These are phyloP conservation scores for Tolypeutes matacus DNA, from an alignment of 2,797 vertebrate genomes.

Conservation along the genomic window DNA sequence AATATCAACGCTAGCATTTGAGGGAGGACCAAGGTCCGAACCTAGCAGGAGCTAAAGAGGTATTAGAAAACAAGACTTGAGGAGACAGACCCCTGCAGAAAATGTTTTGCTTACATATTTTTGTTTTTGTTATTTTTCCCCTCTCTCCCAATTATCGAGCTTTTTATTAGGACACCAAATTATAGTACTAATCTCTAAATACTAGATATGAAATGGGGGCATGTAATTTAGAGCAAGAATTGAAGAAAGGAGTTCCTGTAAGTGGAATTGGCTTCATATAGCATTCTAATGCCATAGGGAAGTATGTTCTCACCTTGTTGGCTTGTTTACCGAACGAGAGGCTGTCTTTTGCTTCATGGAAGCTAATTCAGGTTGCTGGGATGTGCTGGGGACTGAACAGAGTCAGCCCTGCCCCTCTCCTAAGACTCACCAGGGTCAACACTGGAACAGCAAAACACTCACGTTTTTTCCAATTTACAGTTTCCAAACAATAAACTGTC, in stretches of 20 bases:
- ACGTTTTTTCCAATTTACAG: neutral
- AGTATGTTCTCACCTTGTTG: neutral
- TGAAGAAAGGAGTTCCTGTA: conserved; percentile 58
- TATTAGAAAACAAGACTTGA: neutral
- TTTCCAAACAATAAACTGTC: neutral
- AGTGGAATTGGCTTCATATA: conserved; percentile 50
- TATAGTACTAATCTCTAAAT: conserved; percentile 42
- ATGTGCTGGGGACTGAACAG: neutral
- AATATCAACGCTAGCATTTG: neutral
- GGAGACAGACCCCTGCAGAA: neutral
- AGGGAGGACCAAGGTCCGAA: neutral
- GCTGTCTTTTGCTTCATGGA: conserved; percentile 46
- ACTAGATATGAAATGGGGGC: conserved; percentile 30
- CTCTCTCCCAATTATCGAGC: neutral
- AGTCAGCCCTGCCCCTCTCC: neutral
- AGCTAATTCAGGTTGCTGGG: neutral
- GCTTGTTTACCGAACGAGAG: neutral
- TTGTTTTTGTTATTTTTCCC: neutral
- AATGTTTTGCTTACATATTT: neutral
- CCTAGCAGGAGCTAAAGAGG: neutral
- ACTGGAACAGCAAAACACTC: neutral
- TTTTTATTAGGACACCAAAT: conserved; percentile 10
- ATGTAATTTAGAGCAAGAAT: conserved; percentile 46
- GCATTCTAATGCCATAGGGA: conserved; percentile 34
- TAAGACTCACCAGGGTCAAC: neutral